Base-by-base conservation (phyloP, 2,888 invertebrate genomes). In the Chloroclystis v-ata region DNA sequence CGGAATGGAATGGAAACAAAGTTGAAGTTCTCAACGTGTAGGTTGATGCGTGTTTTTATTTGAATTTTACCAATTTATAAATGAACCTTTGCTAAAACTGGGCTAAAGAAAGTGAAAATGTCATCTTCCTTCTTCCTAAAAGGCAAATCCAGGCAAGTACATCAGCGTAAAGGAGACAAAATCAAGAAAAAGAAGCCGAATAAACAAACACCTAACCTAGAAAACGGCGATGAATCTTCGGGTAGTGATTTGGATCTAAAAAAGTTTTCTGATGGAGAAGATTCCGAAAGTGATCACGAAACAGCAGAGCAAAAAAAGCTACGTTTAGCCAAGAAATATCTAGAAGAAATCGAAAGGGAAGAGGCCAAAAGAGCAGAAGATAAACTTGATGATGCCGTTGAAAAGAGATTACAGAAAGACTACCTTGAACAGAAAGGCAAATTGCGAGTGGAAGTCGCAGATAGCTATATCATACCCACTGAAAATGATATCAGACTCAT, bases 271-370 rank as follows among this genome's bases (percentile, higher is more conserved):
- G 78, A 88, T 37, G 66, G 65, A 45, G 74, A 89, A 63, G 72
- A 82, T 41, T 80, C 82, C 0, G 92, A 91, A 57, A 92, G 92
- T 61, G 92, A 92, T 56, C 86, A 90, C 56, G 95, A 97, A 78
- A 97, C 96, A 1, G 92, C 94, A 0, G 97, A 97, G 73, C 96
- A 98, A 68, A 98, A 97, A 72, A 94, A 95, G 59, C 72, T 98
- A 38, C 90, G 97, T 33, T 79, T 98, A 52, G 97, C 98, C 0
- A 97, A 97, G 73, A 91, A 95, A 71, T 97, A 97, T 78, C 85
- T 98, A 26, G 90, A 94, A 65, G 95, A 97, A 87, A 93, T 98
- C 33, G 93, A 95, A 78, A 92, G 90, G 67, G 93, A 95, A 87
- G 95, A 95, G 72, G 90, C 90, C 13, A 91, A 91, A 56, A 89